Evolutionary conservation across 2,797 vertebrate species (phyloP), one percentile per base, ranked within the genome.

Genomic region (Oryzias dopingdopingensis): DNA sequence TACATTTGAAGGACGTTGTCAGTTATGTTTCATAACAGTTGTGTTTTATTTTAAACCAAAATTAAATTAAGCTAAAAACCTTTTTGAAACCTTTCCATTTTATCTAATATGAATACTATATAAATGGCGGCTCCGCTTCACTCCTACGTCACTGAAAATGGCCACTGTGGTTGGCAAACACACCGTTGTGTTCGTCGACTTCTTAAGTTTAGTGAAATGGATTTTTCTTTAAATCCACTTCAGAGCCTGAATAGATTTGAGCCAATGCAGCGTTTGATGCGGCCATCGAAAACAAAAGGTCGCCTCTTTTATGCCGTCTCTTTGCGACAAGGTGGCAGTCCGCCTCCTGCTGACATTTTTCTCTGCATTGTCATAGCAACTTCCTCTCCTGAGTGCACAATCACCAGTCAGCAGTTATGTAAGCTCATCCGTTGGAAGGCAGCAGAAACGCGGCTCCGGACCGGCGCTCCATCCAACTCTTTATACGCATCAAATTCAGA

Each of bases 241-340:
- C 58, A 22, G 76, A 75, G 79, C 79, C 61, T 63, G 62, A 41
- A 61, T 22, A 64, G 70, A 50, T 41, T 52, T 26, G 2, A 23
- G 63, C 24, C 76, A 72, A 56, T 56, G 70, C 8, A 20, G 42
- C 58, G 4, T 67, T 40, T 56, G 43, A 6, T 13, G 67, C 64
- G 72, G 58, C 62, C 59, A 75, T 72, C 62, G 80, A 80, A 59
- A 82, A 70, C 32, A 37, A 67, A 51, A 83, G 72, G 74, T 74
- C 72, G 73, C 42, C 50, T 74, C 70, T 80, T 56, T 61, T 14
- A 52, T 18, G 15, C 62, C 57, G 65, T 52, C 57, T 67, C 42
- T 53, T 14, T 18, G 50, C 51, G 49, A 55, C 18, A 48, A 78
- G 69, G 67, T 53, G 52, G 32, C 61, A 67, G 62, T 44, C 61